Conservation (phyloP, 2,888 invertebrate species). For the Leucoptera coffeella region DNA sequence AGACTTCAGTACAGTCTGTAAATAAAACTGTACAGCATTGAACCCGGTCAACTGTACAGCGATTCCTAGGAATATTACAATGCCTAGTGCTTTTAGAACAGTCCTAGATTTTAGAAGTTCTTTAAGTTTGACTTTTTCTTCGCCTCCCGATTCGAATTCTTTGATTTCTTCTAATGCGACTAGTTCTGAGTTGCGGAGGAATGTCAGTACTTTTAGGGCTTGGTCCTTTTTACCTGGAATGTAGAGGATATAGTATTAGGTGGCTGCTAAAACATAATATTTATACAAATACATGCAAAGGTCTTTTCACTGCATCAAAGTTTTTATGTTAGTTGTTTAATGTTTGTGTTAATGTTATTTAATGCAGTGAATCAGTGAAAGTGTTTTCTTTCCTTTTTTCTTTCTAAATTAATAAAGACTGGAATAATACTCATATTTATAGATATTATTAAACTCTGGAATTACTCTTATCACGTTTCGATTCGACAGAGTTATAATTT, state of each 20-base stretch:
- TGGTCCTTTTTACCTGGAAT: conserved; percentile 8
- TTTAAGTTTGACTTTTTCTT: conserved; percentile 7
- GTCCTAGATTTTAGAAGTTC: conserved; percentile 11
- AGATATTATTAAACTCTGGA: background rate
- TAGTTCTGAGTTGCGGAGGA: conserved; percentile 6
- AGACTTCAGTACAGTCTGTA: conserved; percentile 22
- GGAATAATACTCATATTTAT: background rate
- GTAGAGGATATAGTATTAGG: too few species aligned
- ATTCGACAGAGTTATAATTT: background rate
- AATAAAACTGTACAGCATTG: conserved; percentile 20
- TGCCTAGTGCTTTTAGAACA: conserved; percentile 12
- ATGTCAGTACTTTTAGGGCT: conserved; percentile 6
- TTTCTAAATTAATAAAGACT: conserved; percentile 1
- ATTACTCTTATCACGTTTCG: background rate
- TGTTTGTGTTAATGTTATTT: too few species aligned
- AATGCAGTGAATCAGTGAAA: too few species aligned
- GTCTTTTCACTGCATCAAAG: too few species aligned
- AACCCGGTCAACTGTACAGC: conserved; percentile 16
- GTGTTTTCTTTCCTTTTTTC: too few species aligned
- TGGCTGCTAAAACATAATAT: too few species aligned
- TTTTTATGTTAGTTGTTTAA: too few species aligned
- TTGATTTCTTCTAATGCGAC: conserved; percentile 6
- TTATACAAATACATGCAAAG: too few species aligned
- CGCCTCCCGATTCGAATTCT: conserved; percentile 5
- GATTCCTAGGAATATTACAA: conserved; percentile 10